Evolutionary conservation across 2,888 invertebrate species (phyloP).

Genomic region (Ophonus ardosiacus): DNA sequence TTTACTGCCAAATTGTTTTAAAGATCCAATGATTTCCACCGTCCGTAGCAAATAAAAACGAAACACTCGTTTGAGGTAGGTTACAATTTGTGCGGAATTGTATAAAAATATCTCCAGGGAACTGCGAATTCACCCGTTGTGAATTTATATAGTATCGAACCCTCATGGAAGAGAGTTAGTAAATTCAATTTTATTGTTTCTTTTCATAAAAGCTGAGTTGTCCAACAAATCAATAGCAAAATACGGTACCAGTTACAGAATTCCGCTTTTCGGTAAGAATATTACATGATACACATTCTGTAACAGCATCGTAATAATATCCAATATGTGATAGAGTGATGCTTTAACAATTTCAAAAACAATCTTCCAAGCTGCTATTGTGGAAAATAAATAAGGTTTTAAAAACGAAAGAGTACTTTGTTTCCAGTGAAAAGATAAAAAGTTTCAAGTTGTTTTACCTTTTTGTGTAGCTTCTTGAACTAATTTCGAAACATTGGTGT

Average conservation of each 20-base stretch:
- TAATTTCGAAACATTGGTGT: background rate
- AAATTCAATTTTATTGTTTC: constrained; percentile 44
- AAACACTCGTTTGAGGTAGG: constrained; percentile 5
- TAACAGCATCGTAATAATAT: background rate
- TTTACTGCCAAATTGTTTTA: constrained; percentile 1
- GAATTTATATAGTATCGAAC: constrained; percentile 21
- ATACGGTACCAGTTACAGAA: constrained; percentile 15
- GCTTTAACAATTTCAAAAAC: background rate
- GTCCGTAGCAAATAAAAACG: constrained; percentile 1
- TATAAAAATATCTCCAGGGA: constrained; percentile 27
- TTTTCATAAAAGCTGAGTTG: constrained; percentile 38
- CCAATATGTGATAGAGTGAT: background rate
- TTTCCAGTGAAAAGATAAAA: background rate
- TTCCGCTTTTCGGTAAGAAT: constrained; percentile 5
- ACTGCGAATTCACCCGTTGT: constrained; percentile 13
- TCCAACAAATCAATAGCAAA: constrained; percentile 16
- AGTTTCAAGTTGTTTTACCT: background rate
- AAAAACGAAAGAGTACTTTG: background rate
- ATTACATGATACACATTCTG: background rate
- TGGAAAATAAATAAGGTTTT: background rate
- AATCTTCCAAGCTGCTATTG: background rate
- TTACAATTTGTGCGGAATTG: constrained; percentile 16
- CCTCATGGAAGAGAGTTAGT: constrained; percentile 29
- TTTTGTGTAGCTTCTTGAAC: background rate
- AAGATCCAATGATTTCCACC: background rate